Evolutionary conservation across 2,797 vertebrate species (phyloP).

Genomic region (Crocodylus rhombifer): DNA sequence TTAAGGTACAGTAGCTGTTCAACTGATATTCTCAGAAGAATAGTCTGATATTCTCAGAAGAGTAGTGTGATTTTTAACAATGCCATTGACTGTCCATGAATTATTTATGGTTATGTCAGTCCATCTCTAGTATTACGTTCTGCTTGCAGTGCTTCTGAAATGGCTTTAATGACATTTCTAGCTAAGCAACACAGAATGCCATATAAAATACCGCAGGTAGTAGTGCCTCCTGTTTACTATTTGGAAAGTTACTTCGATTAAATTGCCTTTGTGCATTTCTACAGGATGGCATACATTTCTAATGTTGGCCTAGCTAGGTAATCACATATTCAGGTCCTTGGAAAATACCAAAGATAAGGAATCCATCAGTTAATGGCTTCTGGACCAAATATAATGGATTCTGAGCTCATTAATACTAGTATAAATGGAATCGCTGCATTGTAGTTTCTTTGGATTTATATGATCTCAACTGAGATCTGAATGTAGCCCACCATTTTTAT

Average conservation of each 20-base stretch:
- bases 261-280: neutral
- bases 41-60: constrained; percentile 33
- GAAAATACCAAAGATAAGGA: neutral
- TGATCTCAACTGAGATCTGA: neutral
- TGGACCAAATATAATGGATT: neutral
- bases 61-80: constrained; percentile 47
- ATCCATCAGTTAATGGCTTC: neutral
- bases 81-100: constrained; percentile 45
- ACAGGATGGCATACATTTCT: neutral
- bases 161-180: constrained; percentile 32
- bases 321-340: neutral
- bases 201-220: neutral
- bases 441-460: neutral
- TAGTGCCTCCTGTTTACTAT: neutral
- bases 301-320: neutral
- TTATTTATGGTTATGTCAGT: constrained; percentile 59
- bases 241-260: neutral
- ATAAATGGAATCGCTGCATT: neutral
- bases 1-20: constrained; percentile 31
- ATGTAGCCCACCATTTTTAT: neutral
- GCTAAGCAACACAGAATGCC: neutral
- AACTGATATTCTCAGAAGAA: constrained; percentile 39
- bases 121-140: constrained; percentile 43
- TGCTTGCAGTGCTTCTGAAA: constrained; percentile 31
- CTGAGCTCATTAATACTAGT: neutral